phyloP scores from a whole-genome alignment of 2,113 vertebrate genomes.

The Thamnophis sirtalis region DNA sequence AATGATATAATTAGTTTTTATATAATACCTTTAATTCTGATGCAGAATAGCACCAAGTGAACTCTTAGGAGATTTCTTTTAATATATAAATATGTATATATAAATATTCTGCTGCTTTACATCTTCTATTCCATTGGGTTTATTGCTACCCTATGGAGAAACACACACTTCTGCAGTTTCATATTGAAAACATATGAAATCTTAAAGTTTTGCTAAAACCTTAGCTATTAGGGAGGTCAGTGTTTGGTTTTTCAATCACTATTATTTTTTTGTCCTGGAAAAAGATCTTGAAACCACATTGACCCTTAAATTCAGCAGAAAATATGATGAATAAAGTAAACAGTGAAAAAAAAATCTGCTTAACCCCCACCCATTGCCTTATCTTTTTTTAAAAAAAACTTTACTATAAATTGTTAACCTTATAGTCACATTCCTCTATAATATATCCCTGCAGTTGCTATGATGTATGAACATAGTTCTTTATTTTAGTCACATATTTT shows the following conservation, averaged over 20 bases:
- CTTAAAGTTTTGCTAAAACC: neutral
- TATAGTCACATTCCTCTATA: neutral
- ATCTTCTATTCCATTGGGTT: neutral
- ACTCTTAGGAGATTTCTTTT: neutral
- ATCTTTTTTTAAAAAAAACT: neutral
- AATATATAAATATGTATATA: neutral
- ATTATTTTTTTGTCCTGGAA: neutral
- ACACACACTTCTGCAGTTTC: neutral
- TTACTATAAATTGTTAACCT: neutral
- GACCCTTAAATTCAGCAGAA: neutral
- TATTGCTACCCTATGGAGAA: neutral
- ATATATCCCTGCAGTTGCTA: neutral
- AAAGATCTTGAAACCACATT: neutral
- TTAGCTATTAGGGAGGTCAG: neutral
- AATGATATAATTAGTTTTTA: slow-evolving; percentile 25
- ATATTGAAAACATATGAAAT: neutral
- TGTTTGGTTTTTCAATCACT: neutral
- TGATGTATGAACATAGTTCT: neutral
- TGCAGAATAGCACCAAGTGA: neutral
- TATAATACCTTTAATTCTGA: slow-evolving; percentile 28
- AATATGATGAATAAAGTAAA: neutral
- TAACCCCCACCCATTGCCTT: neutral
- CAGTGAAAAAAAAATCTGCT: neutral
- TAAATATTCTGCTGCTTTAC: neutral
- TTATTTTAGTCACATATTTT: neutral